Base-by-base conservation (phyloP, 1,140 invertebrate species). In the Drosophila sp. region DNA sequence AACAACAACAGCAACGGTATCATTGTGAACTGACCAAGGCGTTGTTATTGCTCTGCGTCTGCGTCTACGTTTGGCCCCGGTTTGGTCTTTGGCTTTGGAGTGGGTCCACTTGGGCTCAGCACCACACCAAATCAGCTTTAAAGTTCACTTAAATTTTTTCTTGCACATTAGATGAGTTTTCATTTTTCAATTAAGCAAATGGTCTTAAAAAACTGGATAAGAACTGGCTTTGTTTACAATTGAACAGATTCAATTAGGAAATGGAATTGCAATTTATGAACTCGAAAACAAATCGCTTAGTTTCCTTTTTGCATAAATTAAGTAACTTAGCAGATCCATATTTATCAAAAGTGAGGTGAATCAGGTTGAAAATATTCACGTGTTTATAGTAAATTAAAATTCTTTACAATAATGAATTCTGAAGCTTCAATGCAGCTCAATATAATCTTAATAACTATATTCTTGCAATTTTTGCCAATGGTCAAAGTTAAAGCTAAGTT, bases 111-210 rank as follows among this genome's bases (percentile, higher is more conserved):
- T 50, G 54, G 51, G 48, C 41, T 41, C 29, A 11, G 46, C 21
- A 41, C 43, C 32, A 50, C 21, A 16, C 6, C 45, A 82, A 59
- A 57, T 32, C 45, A 71, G 72, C 45, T 87, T 84, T 81, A 78
- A 74, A 71, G 45, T 71, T 56, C 38, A 62, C 53, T 79, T 78
- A 61, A 43, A 56, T 59, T 25, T 43, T 53, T 72, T 66, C 25
- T 46, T 67, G 25, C 63, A 74, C 62, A 66, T 74, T 59, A 45
- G 41, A 45, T 8, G 13, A 32, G 32, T 36, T 34, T 53, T 53
- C 38, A 36, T 66, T 77, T 64, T 84, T 87, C 78, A 84, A 87
- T 84, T 87, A 87, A 32, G 53, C 64, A 81, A 86, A 87, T 75
- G 67, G 45, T n/a, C 48, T 66, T 58, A 56, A 41, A 64, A 18